Evolutionary conservation across 2,888 invertebrate species (phyloP), one percentile per base, ranked within the genome.

Genomic region (Gibbula magus): DNA sequence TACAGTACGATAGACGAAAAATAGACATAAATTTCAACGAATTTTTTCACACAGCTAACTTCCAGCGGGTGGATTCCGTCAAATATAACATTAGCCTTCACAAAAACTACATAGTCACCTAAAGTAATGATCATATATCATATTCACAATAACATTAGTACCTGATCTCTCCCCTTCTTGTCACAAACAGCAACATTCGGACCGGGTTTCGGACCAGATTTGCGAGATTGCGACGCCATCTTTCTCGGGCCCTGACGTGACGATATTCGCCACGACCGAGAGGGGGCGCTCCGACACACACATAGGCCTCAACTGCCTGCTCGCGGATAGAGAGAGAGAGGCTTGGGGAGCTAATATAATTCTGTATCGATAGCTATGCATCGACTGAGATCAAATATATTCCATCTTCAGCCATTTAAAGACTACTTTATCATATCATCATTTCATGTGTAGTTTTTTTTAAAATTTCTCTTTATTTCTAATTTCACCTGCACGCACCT

Each of bases 201-300:
- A 35, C 53, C 18, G 4, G 54, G n/a, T 54, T 76, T 76, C 32
- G 32, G 29, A 29, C 54, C 53, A 10, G 53, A 35, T 53, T 76
- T 53, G 35, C 54, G 35, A 53, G 76, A 18, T 20, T 52, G 29
- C 53, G 76, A 35, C 53, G 76, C 76, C 76, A 76, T 76, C 52
- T 76, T 76, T 35, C 53, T 45, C 35, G 35, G 35, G 53, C 7
- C 53, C 54, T 53, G 76, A 76, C 76, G 76, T 53, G 54, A 35
- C 54, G 76, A 54, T 25, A 20, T 51, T 52, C 52, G 20, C 35
- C 45, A 20, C 45, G 74, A 25, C 74, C 74, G 74, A 18, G 25
- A 76, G 76, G 54, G 76, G 76, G 76, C 76, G 76, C 76, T 25
- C 61, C 18, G 61, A 29, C 61, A 61, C 13, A 45, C 45, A 45